Base-by-base conservation (phyloP, 1,140 invertebrate genomes). In the Plodia interpunctella region DNA sequence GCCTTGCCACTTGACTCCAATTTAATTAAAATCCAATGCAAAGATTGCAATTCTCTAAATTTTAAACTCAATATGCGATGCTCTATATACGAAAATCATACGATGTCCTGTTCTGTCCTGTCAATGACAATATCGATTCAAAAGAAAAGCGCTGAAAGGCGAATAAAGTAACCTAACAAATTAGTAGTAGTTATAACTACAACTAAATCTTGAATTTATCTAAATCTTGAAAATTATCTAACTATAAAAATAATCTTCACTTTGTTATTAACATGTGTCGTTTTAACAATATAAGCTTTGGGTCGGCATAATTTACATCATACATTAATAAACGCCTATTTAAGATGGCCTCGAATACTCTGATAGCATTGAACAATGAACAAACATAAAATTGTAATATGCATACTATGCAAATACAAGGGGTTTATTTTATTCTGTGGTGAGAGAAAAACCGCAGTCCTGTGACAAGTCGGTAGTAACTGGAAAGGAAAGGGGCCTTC, bases 251-350 rank as follows among this genome's bases (percentile, higher is more conserved):
- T 63, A 66, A 68, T 63, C 56, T 64, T 70, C 70, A 62, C 64
- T 75, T 65, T 55, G 32, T 66, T 70, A 70, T 71, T 72, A 78
- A 74, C 66, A 59, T 50, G 56, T 59, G 53, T 64, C 76, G 72
- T 70, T 60, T 32, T 1, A 32, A 32, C 30, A 32, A 44, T 44
- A 17, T 3, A 44, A 60, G 57, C 60, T 62, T 59, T 57, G 32
- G 56, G 65, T 70, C 62, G 68, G 59, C 57, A 57, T 60, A 83
- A n/a, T 83, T 83, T 80, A 70, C 80, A 83, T 83, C 80, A 77
- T 78, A 80, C 77, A 80, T 83, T 80, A 75, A 74, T 83, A 83
- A 71, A 74, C 70, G 78, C 77, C 79, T 63, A 54, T 55, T 57
- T 63, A 64, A 68, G 78, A 77, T 83, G 73, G 68, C 73, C 66